These are phyloP conservation scores for Callospermophilus lateralis DNA, from an alignment of 2,113 vertebrate genomes.

Conservation along the genomic window DNA sequence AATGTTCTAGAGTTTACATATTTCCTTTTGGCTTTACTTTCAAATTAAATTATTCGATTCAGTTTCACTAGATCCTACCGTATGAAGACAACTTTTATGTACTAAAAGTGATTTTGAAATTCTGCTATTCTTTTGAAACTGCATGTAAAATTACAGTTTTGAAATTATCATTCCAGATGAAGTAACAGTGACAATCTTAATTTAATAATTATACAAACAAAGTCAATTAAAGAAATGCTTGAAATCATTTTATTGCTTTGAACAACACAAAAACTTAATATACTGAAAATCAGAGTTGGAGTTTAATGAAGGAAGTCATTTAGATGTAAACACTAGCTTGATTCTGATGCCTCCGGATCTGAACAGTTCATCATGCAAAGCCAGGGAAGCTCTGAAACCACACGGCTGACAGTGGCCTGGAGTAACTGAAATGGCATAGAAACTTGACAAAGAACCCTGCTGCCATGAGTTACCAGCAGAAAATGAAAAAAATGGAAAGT, in stretches of 20 bases:
- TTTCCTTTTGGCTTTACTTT: neutral
- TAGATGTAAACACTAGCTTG: constrained; percentile 76
- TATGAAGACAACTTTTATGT: constrained; percentile 31
- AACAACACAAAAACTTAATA: constrained; percentile 78
- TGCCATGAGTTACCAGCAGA: rapidly evolving
- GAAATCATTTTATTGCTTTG: constrained; percentile 75
- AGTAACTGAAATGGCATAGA: neutral
- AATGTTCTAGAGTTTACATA: neutral
- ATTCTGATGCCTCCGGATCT: constrained; percentile 74
- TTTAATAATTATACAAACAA: constrained; percentile 84
- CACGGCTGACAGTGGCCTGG: neutral
- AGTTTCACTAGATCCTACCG: neutral
- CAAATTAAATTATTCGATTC: constrained; percentile 38
- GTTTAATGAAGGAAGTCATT: constrained; percentile 83
- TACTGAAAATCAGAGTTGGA: constrained; percentile 79
- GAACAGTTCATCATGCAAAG: neutral
- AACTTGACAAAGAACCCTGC: neutral
- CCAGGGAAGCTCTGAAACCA: neutral
- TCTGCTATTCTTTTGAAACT: constrained; percentile 51
- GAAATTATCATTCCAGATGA: constrained; percentile 73
- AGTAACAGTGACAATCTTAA: constrained; percentile 78
- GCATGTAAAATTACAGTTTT: constrained; percentile 55
- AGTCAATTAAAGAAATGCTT: constrained; percentile 74
- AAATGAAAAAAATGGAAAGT: neutral
- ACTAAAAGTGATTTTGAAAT: constrained; percentile 70